Evolutionary conservation across 1,140 invertebrate species (phyloP).

Genomic region (Paraescarpia echinospica): DNA sequence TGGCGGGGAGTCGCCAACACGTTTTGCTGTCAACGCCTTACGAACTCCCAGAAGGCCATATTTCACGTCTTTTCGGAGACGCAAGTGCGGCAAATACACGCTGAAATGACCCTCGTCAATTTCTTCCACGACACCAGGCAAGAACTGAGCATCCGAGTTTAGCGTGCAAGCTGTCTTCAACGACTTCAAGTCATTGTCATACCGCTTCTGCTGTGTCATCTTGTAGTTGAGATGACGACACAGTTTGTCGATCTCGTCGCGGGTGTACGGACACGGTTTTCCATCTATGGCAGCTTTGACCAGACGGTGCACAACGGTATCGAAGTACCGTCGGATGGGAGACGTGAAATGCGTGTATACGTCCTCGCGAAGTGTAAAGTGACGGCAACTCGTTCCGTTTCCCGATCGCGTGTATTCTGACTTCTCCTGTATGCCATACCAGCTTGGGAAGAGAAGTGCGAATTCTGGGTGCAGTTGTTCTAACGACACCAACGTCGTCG

Average conservation of each 20-base stretch:
- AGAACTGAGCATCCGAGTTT: conserved; percentile 12
- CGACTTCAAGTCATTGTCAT: conserved; percentile 12
- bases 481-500: conserved; percentile 16
- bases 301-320: conserved; percentile 32
- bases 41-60: background rate
- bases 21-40: background rate
- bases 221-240: conserved; percentile 36
- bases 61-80: background rate
- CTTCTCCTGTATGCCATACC: conserved; percentile 24
- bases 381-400: conserved; percentile 21
- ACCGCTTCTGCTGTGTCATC: conserved; percentile 36
- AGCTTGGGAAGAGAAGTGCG: conserved; percentile 13
- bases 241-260: conserved; percentile 12
- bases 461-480: conserved; percentile 14
- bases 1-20: background rate
- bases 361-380: conserved; percentile 34
- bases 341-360: conserved; percentile 58
- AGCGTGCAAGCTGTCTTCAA: conserved; percentile 11
- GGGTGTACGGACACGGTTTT: conserved; percentile 14
- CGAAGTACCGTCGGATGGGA: conserved; percentile 50
- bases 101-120: conserved; percentile 17
- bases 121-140: conserved; percentile 22
- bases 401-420: conserved; percentile 21
- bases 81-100: background rate
- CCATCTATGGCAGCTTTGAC: conserved; percentile 16